phyloP scores from a whole-genome alignment of 2,113 vertebrate genomes.

The Osmerus eperlanus region DNA sequence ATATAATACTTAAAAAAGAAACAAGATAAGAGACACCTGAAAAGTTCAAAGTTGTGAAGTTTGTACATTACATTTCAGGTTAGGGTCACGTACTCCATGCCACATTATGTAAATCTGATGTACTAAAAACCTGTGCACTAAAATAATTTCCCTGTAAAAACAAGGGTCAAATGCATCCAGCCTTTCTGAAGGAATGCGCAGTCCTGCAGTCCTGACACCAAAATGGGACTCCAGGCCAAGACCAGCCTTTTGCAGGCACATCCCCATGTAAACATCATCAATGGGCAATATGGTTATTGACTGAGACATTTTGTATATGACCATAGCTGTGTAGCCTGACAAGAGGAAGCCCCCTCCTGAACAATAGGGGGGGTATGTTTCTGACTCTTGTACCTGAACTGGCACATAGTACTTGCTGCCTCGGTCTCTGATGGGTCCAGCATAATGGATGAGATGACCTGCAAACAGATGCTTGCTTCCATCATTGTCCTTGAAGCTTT shows the following conservation, averaged over 20 bases:
- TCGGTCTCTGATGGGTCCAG: constrained; percentile 65
- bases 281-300: constrained; percentile 56
- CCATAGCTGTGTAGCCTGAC: constrained; percentile 71
- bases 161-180: constrained; percentile 67
- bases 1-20: no score
- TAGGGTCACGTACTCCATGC: constrained; percentile 61
- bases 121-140: constrained; percentile 76
- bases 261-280: constrained; percentile 71
- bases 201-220: constrained; percentile 40
- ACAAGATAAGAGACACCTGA: no score
- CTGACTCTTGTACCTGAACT: constrained; percentile 63
- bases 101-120: constrained; percentile 73
- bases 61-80: constrained; percentile 46
- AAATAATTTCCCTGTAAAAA: constrained; percentile 72
- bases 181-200: constrained; percentile 29
- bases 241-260: constrained; percentile 71
- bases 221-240: constrained; percentile 53
- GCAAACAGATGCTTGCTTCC: constrained; percentile 69
- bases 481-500: constrained; percentile 15
- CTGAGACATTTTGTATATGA: constrained; percentile 66
- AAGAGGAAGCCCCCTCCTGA: constrained; percentile 79
- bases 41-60: no score
- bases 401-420: constrained; percentile 85
- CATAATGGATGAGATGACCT: no score
- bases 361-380: constrained; percentile 75